Evolutionary conservation across 2,113 vertebrate genomes (phyloP), one percentile per base, ranked within the genome.

Genomic region (Bubo bubo): DNA sequence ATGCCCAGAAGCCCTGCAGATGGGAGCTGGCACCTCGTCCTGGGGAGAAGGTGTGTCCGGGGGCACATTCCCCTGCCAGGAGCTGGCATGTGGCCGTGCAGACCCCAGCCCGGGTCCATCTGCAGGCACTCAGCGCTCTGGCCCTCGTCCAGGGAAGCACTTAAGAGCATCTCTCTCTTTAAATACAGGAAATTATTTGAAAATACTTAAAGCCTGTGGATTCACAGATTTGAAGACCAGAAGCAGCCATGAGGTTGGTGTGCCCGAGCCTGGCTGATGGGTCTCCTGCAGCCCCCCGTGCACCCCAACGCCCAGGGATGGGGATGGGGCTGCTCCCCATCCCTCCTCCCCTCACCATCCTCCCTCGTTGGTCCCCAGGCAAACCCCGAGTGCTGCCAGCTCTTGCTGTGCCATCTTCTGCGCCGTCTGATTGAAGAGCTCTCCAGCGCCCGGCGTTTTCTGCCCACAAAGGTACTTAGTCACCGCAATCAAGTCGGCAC

Each of bases 371-470:
- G 62, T 95, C 55, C 81, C 56, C 50, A 74, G 53, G 39, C 64
- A 53, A 53, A 28, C 5, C 43, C 59, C 0, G 3, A 76, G 86
- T 20, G 86, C 50, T 88, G 73, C 72, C 12, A 41, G 8, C 35
- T 50, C 96, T 59, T 2, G 39, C 94, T 94, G 95, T 66, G 93
- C 88, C 95, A 34, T 77, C 70, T 30, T 56, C 80, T 16, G 73
- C 5, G 1, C 2, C 9, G 5, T 17, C 4, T 97, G 97, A 97
- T 94, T 97, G 94, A 95, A 97, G 97, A 95, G 97, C 97, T 90
- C 97, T 96, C 91, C 86, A 96, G 88, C 0, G 45, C 95, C 76
- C 11, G 8, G 88, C 88, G 12, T 53, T 76, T 52, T 56, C 92
- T 92, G 90, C 92, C 90, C 62, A 6, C 3, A 4, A 35, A 59